Conservation (phyloP, 2,888 invertebrate species). For the Netelia virgata region DNA sequence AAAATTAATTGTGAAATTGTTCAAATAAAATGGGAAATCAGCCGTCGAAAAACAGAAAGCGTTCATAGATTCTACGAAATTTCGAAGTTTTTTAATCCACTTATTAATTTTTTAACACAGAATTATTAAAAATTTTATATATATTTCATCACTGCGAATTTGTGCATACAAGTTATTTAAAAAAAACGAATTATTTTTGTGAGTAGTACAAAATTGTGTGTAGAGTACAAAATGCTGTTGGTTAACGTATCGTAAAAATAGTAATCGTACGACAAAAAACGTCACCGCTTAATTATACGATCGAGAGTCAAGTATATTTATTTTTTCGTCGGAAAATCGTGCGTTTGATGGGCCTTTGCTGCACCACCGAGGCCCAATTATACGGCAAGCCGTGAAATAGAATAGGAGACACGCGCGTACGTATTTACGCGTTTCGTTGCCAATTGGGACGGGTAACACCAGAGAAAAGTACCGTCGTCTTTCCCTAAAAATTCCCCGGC, state of each 20-base stretch:
- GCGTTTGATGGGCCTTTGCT: conserved; percentile 13
- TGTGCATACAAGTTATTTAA: neutral
- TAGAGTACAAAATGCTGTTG: too few species aligned
- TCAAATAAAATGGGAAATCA: too few species aligned
- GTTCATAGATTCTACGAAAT: too few species aligned
- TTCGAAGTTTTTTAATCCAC: too few species aligned
- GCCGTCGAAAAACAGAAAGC: too few species aligned
- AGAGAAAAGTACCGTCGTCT: conserved; percentile 14
- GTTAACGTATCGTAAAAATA: neutral
- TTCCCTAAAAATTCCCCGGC: conserved; percentile 10
- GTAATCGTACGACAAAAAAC: neutral
- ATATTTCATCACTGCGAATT: neutral
- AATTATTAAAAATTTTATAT: neutral
- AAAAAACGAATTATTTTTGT: too few species aligned
- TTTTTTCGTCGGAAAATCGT: conserved; percentile 1
- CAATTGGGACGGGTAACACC: conserved; percentile 42
- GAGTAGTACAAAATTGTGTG: too few species aligned
- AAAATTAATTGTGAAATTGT: too few species aligned
- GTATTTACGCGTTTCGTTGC: conserved; percentile 42
- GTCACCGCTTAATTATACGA: too few species aligned
- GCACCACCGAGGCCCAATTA: conserved; percentile 38
- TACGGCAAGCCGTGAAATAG: conserved; percentile 49
- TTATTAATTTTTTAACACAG: too few species aligned
- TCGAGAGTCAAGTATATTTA: conserved; percentile 9
- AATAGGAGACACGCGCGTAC: conserved; percentile 25